A percentile compares a stretch with the other conserved stretches of the same genome.
Evolutionary conservation across 2,797 vertebrate species (phyloP).

Genomic region (Sardinella longiceps): DNA sequence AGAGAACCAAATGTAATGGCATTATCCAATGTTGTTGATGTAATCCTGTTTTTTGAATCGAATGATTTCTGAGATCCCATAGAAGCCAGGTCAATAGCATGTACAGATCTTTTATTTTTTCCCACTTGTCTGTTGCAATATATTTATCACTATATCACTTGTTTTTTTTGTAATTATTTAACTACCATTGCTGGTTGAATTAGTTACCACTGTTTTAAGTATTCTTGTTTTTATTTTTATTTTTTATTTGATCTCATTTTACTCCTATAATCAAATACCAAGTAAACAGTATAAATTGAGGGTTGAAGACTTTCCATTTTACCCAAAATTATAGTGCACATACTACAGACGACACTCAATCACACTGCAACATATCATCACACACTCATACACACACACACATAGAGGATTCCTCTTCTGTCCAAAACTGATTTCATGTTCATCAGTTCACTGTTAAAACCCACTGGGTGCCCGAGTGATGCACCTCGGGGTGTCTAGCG

Average conservation of each 20-base stretch:
- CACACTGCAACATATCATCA: slow-evolving; percentile 58
- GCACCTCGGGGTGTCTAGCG: slow-evolving; percentile 62
- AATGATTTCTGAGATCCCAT: slow-evolving; percentile 33
- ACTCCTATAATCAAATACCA: slow-evolving; percentile 57
- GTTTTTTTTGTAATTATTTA: slow-evolving; percentile 46
- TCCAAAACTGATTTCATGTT: slow-evolving; percentile 72
- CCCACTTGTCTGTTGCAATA: slow-evolving; percentile 52
- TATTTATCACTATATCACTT: slow-evolving; percentile 24
- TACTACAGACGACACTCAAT: slow-evolving; percentile 59
- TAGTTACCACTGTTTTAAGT: slow-evolving; percentile 62
- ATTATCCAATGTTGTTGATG: slow-evolving; percentile 37
- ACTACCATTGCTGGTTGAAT: slow-evolving; percentile 53
- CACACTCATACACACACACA: slow-evolving; percentile 60
- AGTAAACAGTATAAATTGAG: slow-evolving; percentile 56
- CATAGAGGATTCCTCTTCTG: slow-evolving; percentile 62
- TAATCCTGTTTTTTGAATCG: slow-evolving; percentile 1
- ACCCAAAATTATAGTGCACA: slow-evolving; percentile 13
- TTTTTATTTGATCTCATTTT: slow-evolving; percentile 57
- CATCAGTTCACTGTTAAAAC: slow-evolving; percentile 51
- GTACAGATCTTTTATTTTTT: slow-evolving; percentile 45
- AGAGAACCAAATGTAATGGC: slow-evolving; percentile 59
- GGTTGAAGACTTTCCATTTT: slow-evolving; percentile 54
- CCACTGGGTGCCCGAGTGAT: slow-evolving; percentile 65
- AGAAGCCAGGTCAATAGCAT: slow-evolving; percentile 48
- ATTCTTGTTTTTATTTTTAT: slow-evolving; percentile 62